Conservation (phyloP, 2,797 vertebrate genomes). For the Microctenopoma lineatum region DNA sequence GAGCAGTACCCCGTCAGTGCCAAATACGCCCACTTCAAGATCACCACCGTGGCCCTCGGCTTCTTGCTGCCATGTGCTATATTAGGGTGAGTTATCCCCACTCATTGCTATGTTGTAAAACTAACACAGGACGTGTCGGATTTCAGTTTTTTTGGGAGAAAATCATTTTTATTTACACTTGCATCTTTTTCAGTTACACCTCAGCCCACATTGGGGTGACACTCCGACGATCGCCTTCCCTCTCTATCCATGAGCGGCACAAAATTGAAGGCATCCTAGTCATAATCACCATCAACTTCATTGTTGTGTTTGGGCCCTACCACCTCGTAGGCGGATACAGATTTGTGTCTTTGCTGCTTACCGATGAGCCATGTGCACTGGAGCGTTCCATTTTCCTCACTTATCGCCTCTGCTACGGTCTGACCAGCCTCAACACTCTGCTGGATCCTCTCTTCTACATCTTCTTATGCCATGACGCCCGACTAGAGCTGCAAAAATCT, state of each 20-base stretch:
- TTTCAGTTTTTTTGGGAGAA: not conserved
- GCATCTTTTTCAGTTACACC: constrained; percentile 75
- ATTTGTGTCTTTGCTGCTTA: constrained; percentile 78
- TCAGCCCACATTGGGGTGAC: constrained; percentile 81
- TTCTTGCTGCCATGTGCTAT: constrained; percentile 85
- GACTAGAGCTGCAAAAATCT: constrained; percentile 80
- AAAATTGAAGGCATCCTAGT: constrained; percentile 83
- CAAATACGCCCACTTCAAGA: constrained; percentile 82
- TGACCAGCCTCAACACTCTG: constrained; percentile 86
- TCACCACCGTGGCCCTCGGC: constrained; percentile 78
- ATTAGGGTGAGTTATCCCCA: constrained; percentile 79
- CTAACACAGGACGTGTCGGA: not conserved
- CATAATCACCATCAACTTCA: constrained; percentile 84
- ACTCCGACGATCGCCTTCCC: constrained; percentile 80
- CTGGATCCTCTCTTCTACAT: constrained; percentile 87
- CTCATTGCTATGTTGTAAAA: not conserved
- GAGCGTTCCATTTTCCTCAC: constrained; percentile 80
- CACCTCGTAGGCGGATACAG: constrained; percentile 85
- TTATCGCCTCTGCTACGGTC: constrained; percentile 83
- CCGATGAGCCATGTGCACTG: constrained; percentile 72
- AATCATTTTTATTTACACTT: constrained; percentile 22
- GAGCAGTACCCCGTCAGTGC: constrained; percentile 82
- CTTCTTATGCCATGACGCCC: constrained; percentile 82
- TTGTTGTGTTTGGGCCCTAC: constrained; percentile 84
- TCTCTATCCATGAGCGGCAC: constrained; percentile 77